phyloP scores from a whole-genome alignment of 2,888 invertebrate species.

The Coelopa pilipes region DNA sequence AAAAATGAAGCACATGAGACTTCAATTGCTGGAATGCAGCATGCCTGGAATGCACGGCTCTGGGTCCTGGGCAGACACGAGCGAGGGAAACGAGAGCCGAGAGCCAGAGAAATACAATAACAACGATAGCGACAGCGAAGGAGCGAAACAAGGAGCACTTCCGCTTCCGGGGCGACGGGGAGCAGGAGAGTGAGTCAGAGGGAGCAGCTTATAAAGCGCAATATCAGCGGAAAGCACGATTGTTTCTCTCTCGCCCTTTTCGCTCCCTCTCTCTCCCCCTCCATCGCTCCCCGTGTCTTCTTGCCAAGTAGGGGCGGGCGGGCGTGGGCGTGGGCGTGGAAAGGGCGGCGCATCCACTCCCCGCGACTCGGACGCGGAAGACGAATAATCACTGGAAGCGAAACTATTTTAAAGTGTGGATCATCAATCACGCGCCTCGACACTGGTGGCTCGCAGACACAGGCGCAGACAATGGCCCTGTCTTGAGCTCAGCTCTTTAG shows the following conservation, averaged over 20 bases:
- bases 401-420: constrained; percentile 34
- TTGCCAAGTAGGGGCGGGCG: constrained; percentile 3
- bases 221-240: constrained; percentile 32
- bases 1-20: constrained; percentile 38
- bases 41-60: not conserved
- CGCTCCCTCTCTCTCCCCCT: no score
- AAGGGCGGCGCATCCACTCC: not conserved
- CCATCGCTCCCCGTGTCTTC: no score
- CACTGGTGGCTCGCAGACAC: no score
- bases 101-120: not conserved
- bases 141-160: constrained; percentile 8
- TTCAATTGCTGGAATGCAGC: constrained; percentile 34
- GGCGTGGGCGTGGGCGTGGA: not conserved
- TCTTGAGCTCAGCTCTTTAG: no score
- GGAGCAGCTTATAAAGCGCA: constrained; percentile 27
- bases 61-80: no score
- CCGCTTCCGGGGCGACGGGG: not conserved
- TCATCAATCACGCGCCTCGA: constrained; percentile 38
- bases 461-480: no score
- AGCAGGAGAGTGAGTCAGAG: not conserved
- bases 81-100: not conserved
- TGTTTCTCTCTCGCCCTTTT: not conserved
- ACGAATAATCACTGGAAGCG: constrained; percentile 41
- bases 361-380: not conserved
- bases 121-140: not conserved